phyloP scores from a whole-genome alignment of 2,888 invertebrate genomes.

The Argyra leucocephala region DNA sequence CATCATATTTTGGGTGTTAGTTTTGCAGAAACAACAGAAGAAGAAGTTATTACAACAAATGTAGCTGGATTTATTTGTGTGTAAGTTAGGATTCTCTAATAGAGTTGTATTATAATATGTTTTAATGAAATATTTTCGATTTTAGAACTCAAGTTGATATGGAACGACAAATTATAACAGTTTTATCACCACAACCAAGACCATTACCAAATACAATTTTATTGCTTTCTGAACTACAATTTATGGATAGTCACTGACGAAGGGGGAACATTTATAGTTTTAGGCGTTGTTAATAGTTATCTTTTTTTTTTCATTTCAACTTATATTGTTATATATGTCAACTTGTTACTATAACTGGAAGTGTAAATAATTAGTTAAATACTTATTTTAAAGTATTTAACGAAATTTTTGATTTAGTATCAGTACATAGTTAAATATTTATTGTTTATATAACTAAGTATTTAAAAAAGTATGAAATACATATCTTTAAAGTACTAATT shows the following conservation, averaged over 20 bases:
- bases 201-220: conserved; percentile 83
- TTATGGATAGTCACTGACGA: conserved; percentile 73
- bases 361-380: too few relatives aligned
- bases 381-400: too few relatives aligned
- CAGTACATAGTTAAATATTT: too few relatives aligned
- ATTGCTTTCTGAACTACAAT: conserved; percentile 82
- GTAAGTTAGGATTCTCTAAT: conserved; percentile 51
- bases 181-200: conserved; percentile 87
- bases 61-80: conserved; percentile 86
- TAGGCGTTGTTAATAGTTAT: background rate
- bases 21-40: conserved; percentile 71
- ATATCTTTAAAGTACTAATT: too few relatives aligned
- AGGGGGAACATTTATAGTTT: conserved; percentile 6
- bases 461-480: too few relatives aligned
- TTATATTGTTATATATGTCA: too few relatives aligned
- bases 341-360: too few relatives aligned
- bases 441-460: too few relatives aligned
- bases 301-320: background rate
- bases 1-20: conserved; percentile 86
- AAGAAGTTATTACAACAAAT: conserved; percentile 79
- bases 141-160: conserved; percentile 80
- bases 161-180: conserved; percentile 76
- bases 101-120: background rate
- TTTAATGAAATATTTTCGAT: conserved; percentile 23
- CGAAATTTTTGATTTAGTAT: too few relatives aligned